Evolutionary conservation across 2,113 vertebrate species (phyloP), one percentile per base, ranked within the genome.

Genomic region (Cynoglossus semilaevis): DNA sequence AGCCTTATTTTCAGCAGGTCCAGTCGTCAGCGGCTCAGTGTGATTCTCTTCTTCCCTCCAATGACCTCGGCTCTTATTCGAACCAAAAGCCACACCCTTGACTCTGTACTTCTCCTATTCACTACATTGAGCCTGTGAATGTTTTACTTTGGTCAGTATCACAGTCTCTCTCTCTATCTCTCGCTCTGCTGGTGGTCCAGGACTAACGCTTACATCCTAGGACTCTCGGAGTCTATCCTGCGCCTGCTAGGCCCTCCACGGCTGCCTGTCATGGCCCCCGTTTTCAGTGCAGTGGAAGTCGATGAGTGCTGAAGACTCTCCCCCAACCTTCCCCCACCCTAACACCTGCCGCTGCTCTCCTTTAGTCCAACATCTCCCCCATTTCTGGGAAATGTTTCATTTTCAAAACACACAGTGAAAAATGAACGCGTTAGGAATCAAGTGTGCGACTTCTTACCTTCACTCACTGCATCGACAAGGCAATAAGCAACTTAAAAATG

Each of bases 1-100:
- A 29, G 22, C 6, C 22, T 6, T 29, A 6, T 29, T 6, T 29
- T 6, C 22, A 29, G 22, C 22, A 29, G 22, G 22, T 29, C 22
- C 22, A 29, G 22, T 52, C 54, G 5, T 35, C 48, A 67, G 70
- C 15, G 36, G 36, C 62, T 66, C 48, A 67, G 22, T 6, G 70
- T n/a, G 36, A 34, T 60, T 64, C 53, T 78, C 46, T 59, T 82
- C 87, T 89, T 88, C 89, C 87, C 72, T 69, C 57, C 41, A 43
- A 73, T 86, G 45, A 22, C 16, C 63, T 71, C 50, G 62, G 52
- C 68, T 67, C 67, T 76, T 81, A 71, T 83, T 74, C 75, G 48
- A 76, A 77, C 67, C 48, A 61, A 56, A 85, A 70, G 82, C 90
- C 90, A 85, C 90, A 89, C 90, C 90, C 89, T 84, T 84, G 72